phyloP scores from a whole-genome alignment of 2,888 invertebrate species.

The Meta bourneti region DNA sequence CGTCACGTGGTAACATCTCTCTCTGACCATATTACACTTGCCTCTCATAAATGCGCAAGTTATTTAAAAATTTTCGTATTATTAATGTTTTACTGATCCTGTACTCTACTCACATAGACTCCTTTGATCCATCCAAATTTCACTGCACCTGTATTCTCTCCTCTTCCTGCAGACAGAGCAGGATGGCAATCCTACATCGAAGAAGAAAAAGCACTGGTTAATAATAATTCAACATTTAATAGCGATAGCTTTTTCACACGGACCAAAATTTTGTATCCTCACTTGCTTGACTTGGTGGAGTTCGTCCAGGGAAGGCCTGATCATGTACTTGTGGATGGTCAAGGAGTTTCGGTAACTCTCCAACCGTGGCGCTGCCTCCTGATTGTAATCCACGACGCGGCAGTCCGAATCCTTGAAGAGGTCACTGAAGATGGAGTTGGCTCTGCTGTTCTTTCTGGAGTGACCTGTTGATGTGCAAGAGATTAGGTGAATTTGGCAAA shows the following conservation, averaged over 20 bases:
- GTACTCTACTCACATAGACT: slow-evolving; percentile 84
- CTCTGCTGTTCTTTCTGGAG: slow-evolving; percentile 42
- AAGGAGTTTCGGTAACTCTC: slow-evolving; percentile 90
- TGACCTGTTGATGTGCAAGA: background rate
- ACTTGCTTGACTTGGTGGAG: slow-evolving; percentile 84
- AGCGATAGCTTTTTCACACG: background rate
- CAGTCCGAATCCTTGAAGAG: slow-evolving; percentile 59
- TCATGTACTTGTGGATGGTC: slow-evolving; percentile 85
- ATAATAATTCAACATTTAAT: background rate
- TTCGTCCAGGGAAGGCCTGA: slow-evolving; percentile 91
- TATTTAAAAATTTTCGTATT: background rate
- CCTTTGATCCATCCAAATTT: slow-evolving; percentile 99
- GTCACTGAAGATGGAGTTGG: slow-evolving; percentile 63
- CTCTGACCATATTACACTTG: too few species aligned
- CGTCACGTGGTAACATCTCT: too few species aligned
- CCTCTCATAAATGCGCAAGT: background rate
- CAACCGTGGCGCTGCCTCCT: slow-evolving; percentile 89
- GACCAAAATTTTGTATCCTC: background rate
- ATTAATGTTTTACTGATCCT: background rate
- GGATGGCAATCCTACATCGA: slow-evolving; percentile 46
- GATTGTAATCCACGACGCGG: slow-evolving; percentile 81
- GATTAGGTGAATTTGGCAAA: too few species aligned
- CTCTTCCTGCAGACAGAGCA: slow-evolving; percentile 28
- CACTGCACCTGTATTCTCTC: slow-evolving; percentile 80
- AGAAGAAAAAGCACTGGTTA: background rate